Evolutionary conservation across 2,797 vertebrate genomes (phyloP), one percentile per base, ranked within the genome.

Genomic region (Cottoperca gobio): DNA sequence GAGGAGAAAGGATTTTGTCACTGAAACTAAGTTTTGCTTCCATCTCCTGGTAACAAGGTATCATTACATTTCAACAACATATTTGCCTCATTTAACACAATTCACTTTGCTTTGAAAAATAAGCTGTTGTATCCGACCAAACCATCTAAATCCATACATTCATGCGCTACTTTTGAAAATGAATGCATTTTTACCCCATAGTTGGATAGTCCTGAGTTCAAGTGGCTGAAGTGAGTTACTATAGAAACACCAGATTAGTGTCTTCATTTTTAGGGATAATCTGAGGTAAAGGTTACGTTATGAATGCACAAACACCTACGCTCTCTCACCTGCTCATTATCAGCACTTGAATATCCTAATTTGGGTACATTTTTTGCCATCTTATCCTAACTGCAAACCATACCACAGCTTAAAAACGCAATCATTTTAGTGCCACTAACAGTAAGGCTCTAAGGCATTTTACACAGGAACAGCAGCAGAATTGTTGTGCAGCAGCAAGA

Each of bases 1-100:
- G 24, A 52, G n/a, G 31, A 6, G 12, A 40, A 39, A 54, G 13
- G 4, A 39, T 52, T 66, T 37, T 73, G 53, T 33, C 42, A 42
- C 28, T 68, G 55, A 59, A 59, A 57, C 53, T 79, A 45, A 68
- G 43, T 53, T 73, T 46, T 93, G 90, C 92, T 83, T 82, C 89
- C 92, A 92, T 92, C 93, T 92, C 5, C 76, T 92, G 93, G 89
- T 59, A 1, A 13, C 3, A 66, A 33, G 0, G 8, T 31, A 2
- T 37, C 14, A 87, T 78, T 86, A 85, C 89, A 83, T 57, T 10
- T 50, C 13, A 23, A 13, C 17, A 31, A 26, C 24, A 65, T 2
- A n/a, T 23, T 33, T 17, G 1, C 11, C 16, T 33, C 3, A 40
- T 11, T 48, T 39, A 45, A 52, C 43, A 31, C 23, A 59, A 31